A percentile compares a stretch with the other conserved stretches of the same genome.
Evolutionary conservation across 2,888 invertebrate species (phyloP).

Genomic region (Conus canariensis): DNA sequence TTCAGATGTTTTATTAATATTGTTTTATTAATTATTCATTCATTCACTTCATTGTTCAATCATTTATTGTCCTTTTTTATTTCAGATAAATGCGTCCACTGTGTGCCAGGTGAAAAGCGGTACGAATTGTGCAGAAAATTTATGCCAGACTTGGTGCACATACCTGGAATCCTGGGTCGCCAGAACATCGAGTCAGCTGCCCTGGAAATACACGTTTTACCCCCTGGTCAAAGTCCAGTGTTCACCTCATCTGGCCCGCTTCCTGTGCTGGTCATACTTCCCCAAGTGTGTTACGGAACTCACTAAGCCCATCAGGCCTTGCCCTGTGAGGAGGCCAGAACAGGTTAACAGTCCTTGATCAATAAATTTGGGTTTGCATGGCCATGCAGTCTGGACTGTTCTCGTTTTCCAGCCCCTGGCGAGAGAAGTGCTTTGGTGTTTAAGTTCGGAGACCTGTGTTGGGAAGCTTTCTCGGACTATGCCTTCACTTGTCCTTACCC

Average conservation of each 20-base stretch:
- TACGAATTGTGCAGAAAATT: too few relatives aligned
- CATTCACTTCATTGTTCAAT: too few relatives aligned
- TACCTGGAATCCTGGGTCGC: not conserved
- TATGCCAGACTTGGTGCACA: too few relatives aligned
- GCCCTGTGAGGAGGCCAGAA: not conserved
- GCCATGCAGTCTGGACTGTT: not conserved
- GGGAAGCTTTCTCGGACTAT: too few relatives aligned
- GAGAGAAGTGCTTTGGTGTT: too few relatives aligned
- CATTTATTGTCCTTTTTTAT: too few relatives aligned
- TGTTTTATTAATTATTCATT: too few relatives aligned
- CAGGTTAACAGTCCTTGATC: not conserved
- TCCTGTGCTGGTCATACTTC: not conserved
- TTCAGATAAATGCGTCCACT: too few relatives aligned
- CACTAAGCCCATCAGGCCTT: not conserved
- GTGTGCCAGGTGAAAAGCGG: too few relatives aligned
- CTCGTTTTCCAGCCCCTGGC: not conserved
- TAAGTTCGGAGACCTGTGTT: too few relatives aligned
- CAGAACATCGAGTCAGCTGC: not conserved
- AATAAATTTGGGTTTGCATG: not conserved
- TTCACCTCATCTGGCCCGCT: not conserved
- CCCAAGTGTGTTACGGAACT: not conserved
- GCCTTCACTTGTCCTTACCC: too few relatives aligned
- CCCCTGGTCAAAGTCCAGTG: not conserved
- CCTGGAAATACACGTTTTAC: not conserved
- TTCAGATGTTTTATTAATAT: too few relatives aligned